phyloP scores from a whole-genome alignment of 2,888 invertebrate species.

The Panopea generosa region DNA sequence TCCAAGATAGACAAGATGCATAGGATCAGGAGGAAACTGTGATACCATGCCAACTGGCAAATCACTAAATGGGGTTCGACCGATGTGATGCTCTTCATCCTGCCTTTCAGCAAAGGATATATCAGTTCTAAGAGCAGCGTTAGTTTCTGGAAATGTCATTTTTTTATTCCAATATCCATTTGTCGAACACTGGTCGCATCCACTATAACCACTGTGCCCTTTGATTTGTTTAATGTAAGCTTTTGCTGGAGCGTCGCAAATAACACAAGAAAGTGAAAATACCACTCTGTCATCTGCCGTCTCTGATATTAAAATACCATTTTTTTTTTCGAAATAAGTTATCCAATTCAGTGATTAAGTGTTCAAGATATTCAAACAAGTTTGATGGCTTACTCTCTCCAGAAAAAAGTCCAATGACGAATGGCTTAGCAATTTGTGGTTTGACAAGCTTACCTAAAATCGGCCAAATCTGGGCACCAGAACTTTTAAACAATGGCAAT shows the following conservation, averaged over 20 bases:
- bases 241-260: slow-evolving; percentile 34
- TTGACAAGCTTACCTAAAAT: slow-evolving; percentile 24
- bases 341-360: slow-evolving; percentile 27
- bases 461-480: slow-evolving; percentile 26
- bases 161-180: slow-evolving; percentile 1
- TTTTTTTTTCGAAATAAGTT: neutral
- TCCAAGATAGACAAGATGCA: slow-evolving; percentile 79
- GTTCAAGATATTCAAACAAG: slow-evolving; percentile 5
- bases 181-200: slow-evolving; percentile 31
- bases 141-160: slow-evolving; percentile 58
- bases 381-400: slow-evolving; percentile 22
- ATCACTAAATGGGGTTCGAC: slow-evolving; percentile 42
- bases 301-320: slow-evolving; percentile 9
- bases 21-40: slow-evolving; percentile 75
- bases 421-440: slow-evolving; percentile 24
- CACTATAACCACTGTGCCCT: slow-evolving; percentile 26
- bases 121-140: slow-evolving; percentile 58
- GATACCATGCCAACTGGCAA: slow-evolving; percentile 67
- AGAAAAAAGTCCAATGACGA: slow-evolving; percentile 23
- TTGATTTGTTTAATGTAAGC: slow-evolving; percentile 27
- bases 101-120: slow-evolving; percentile 37
- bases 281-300: slow-evolving; percentile 8
- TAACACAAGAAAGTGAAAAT: slow-evolving; percentile 25
- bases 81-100: slow-evolving; percentile 62
- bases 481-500: slow-evolving; percentile 28